These are phyloP conservation scores for Chrysodeixis includens DNA, from an alignment of 2,888 invertebrate species.

Conservation along the genomic window DNA sequence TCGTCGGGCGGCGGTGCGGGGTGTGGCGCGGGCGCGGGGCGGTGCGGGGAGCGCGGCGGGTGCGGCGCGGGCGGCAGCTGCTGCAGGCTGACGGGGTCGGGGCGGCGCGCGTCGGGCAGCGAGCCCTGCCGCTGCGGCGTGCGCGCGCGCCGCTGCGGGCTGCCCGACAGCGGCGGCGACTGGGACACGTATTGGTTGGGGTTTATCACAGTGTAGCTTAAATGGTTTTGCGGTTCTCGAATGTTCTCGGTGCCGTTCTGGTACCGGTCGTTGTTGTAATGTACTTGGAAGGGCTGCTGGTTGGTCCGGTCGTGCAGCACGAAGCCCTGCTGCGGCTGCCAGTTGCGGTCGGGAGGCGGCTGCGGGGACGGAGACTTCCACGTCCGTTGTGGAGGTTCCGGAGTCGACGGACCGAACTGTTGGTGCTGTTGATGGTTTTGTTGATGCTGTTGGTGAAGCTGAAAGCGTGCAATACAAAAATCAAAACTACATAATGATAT, in stretches of 20 bases:
- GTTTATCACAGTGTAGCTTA: constrained; percentile 89
- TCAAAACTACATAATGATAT: background rate
- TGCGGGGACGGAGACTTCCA: constrained; percentile 83
- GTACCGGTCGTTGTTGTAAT: constrained; percentile 86
- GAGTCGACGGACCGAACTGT: constrained; percentile 68
- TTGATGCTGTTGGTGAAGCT: constrained; percentile 78
- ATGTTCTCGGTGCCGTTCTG: constrained; percentile 91
- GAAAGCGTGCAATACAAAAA: constrained; percentile 52
- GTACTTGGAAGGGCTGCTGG: constrained; percentile 76
- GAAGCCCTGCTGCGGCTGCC: constrained; percentile 90
- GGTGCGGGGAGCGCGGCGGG: constrained; percentile 90
- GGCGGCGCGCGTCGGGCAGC: constrained; percentile 72
- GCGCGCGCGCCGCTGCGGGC: constrained; percentile 71
- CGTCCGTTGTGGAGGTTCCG: constrained; percentile 77
- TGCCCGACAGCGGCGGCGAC: constrained; percentile 86
- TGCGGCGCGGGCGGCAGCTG: constrained; percentile 84
- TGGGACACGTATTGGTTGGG: constrained; percentile 88
- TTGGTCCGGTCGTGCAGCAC: constrained; percentile 90
- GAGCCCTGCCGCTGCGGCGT: constrained; percentile 90
- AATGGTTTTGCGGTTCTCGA: constrained; percentile 86
- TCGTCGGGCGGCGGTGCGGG: constrained; percentile 91
- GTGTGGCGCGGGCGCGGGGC: constrained; percentile 81
- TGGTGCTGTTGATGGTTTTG: constrained; percentile 58
- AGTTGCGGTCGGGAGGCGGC: constrained; percentile 76
- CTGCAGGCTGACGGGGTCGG: constrained; percentile 85